These are phyloP conservation scores for Sceloporus tristichus DNA, from an alignment of 2,113 vertebrate species.

Conservation along the genomic window DNA sequence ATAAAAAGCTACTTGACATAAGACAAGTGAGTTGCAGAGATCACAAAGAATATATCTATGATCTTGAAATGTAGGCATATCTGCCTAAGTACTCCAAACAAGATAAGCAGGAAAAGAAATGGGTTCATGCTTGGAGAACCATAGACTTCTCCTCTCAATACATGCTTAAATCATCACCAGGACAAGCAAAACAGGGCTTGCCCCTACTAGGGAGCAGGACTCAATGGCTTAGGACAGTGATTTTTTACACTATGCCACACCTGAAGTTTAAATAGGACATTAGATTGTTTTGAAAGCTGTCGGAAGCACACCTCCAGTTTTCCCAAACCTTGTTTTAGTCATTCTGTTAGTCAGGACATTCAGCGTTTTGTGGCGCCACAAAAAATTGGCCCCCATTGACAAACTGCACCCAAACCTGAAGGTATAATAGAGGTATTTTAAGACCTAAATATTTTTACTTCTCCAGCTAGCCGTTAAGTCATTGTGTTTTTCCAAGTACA, in stretches of 20 bases:
- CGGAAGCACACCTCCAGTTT: constrained; percentile 1
- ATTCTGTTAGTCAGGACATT: neutral
- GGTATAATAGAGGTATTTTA: constrained; percentile 23
- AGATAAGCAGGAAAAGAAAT: neutral
- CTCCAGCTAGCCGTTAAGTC: constrained; percentile 33
- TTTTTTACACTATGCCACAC: neutral
- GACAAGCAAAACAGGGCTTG: neutral
- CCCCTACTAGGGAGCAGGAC: neutral
- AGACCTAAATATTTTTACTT: constrained; percentile 31
- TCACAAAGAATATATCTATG: too few relatives aligned
- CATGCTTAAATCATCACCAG: neutral
- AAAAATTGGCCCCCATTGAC: neutral
- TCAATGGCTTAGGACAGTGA: neutral
- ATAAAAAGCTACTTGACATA: too few relatives aligned
- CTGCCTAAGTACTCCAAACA: neutral
- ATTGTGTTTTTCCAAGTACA: constrained; percentile 31
- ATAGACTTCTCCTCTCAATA: constrained; percentile 8
- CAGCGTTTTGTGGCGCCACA: constrained; percentile 3
- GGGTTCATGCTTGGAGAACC: too few relatives aligned
- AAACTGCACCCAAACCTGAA: neutral
- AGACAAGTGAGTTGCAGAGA: too few relatives aligned
- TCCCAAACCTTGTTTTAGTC: neutral
- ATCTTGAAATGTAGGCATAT: constrained; percentile 32
- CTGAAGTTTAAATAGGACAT: neutral
- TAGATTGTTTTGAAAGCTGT: constrained; percentile 10